Evolutionary conservation across 1,140 invertebrate species (phyloP), one percentile per base, ranked within the genome.

Genomic region (Pogonus chalceus): DNA sequence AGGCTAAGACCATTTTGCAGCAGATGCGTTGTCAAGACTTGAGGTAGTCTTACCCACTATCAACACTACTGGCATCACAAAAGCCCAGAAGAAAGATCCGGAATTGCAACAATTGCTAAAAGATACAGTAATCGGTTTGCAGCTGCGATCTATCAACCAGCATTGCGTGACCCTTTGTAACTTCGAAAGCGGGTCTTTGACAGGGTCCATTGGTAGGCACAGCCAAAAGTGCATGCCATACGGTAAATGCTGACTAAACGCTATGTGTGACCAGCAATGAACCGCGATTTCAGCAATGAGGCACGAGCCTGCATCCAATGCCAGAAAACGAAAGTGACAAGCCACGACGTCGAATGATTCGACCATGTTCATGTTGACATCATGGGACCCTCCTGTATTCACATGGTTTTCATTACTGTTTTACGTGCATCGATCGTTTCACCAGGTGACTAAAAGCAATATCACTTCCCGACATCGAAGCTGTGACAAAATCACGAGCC

Each of bases 401-500:
- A 0, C 9, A 62, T 3, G 65, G 62, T 7, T 62, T 9, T 39
- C 52, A 14, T 14, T 74, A 74, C 56, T 58, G 65, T 10, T 54
- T 78, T 0, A 77, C 75, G 0, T 60, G 66, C 12, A 69, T 75
- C 1, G 74, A 76, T 56, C 51, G 67, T 20, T 68, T 60, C 51
- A 73, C 75, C 3, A 52, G 69, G n/a, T 79, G 70, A 70, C 71
- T 67, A 0, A 72, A 75, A 61, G 68, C 69, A 1, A 53, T 70
- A 16, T 73, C 73, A 2, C 23, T 75, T 0, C 16, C 51, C 14
- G 68, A 76, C 23, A 72, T 70, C 1, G 58, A 63, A 4, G 69
- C 71, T 7, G 59, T 66, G 24, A 65, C 65, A 4, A 62, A 72
- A 1, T 62, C 64, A 0, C 23, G 54, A 20, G 59, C 65, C 2